Percentiles rank a stretch among this genome's conserved stretches.
Evolutionary conservation across 2,888 invertebrate genomes (phyloP).

Genomic region (Agrilus cyanescens): DNA sequence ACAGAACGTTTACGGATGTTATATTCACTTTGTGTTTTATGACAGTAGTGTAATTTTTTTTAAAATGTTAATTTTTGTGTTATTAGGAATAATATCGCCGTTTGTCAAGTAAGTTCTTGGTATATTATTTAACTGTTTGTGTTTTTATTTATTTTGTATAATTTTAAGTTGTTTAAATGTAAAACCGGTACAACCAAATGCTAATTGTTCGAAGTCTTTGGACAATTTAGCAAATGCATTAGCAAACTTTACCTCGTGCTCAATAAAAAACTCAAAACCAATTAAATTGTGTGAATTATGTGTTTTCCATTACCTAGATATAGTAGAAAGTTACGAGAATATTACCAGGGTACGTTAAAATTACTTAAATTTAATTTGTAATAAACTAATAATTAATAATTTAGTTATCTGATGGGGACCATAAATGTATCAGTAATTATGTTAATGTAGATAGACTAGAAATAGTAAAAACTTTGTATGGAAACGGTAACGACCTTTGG

Average conservation of each 20-base stretch:
- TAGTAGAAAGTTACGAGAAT: slow-evolving; percentile 40
- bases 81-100: too few relatives aligned
- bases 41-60: too few relatives aligned
- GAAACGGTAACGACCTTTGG: slow-evolving; percentile 46
- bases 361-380: not conserved
- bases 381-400: slow-evolving; percentile 8
- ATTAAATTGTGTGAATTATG: slow-evolving; percentile 50
- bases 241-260: slow-evolving; percentile 48
- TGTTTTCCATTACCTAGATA: slow-evolving; percentile 40
- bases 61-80: too few relatives aligned
- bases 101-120: too few relatives aligned
- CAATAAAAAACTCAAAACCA: slow-evolving; percentile 47
- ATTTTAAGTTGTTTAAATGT: too few relatives aligned
- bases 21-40: too few relatives aligned
- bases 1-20: too few relatives aligned
- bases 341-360: slow-evolving; percentile 32
- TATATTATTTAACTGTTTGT: too few relatives aligned
- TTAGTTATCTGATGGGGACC: slow-evolving; percentile 36
- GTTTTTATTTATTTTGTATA: too few relatives aligned
- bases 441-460: slow-evolving; percentile 51
- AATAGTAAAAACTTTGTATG: slow-evolving; percentile 45
- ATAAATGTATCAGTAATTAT: slow-evolving; percentile 43
- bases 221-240: slow-evolving; percentile 42
- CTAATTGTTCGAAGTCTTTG: slow-evolving; percentile 18
- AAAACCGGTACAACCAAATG: too few relatives aligned